Evolutionary conservation across 2,113 vertebrate species (phyloP).

Genomic region (Nestor notabilis): DNA sequence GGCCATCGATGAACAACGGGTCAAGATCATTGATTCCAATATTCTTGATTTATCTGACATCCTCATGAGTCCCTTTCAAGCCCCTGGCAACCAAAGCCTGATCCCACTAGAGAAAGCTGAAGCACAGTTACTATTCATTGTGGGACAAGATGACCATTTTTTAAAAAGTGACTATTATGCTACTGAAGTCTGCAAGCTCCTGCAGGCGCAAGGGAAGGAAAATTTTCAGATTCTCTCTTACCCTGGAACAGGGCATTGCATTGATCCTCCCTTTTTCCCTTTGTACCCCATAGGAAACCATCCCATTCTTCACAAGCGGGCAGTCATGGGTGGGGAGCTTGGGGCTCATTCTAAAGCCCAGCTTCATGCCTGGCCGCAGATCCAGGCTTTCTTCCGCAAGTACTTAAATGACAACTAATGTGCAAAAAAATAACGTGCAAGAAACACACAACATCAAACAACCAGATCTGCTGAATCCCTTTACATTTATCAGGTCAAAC

Average conservation of each 20-base stretch:
- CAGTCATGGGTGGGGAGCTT: slow-evolving; percentile 78
- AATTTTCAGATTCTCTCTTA: slow-evolving; percentile 76
- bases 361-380: slow-evolving; percentile 78
- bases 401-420: slow-evolving; percentile 26
- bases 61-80: slow-evolving; percentile 53
- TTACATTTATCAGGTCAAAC: background rate
- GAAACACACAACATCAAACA: background rate
- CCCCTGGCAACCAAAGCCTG: slow-evolving; percentile 59
- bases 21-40: slow-evolving; percentile 49
- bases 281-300: slow-evolving; percentile 66
- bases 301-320: background rate
- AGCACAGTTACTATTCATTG: slow-evolving; percentile 78
- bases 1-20: background rate
- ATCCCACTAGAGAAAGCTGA: slow-evolving; percentile 80
- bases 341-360: slow-evolving; percentile 76
- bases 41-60: slow-evolving; percentile 33
- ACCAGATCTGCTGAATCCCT: background rate
- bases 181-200: slow-evolving; percentile 52
- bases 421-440: background rate
- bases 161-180: slow-evolving; percentile 74
- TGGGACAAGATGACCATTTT: slow-evolving; percentile 78
- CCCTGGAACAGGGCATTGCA: slow-evolving; percentile 80
- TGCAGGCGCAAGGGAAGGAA: slow-evolving; percentile 77
- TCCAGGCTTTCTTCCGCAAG: slow-evolving; percentile 76
- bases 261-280: slow-evolving; percentile 83